A percentile compares a stretch with the other conserved stretches of the same genome.
Conservation (phyloP, 2,113 vertebrate species). For the Cacatua alba region DNA sequence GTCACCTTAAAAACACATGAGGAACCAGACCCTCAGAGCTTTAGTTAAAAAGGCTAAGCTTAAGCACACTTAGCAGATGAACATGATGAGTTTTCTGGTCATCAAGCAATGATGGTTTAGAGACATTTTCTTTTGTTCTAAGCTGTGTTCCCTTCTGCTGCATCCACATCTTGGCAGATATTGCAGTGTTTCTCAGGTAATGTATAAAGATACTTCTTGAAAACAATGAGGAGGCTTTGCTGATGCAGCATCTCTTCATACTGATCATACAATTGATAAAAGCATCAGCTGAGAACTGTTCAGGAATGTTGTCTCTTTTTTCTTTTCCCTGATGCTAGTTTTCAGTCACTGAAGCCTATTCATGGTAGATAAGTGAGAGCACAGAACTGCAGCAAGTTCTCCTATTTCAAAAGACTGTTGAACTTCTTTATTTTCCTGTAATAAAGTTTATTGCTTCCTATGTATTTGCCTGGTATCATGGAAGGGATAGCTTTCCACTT, state of each 20-base stretch:
- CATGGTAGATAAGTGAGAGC: background rate
- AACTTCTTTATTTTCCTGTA: background rate
- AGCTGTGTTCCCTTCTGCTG: background rate
- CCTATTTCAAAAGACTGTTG: slow-evolving; percentile 21
- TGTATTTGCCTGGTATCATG: background rate
- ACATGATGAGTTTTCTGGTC: background rate
- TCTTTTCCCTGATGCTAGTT: background rate
- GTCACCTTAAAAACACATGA: background rate
- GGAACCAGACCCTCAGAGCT: background rate
- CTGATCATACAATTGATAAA: background rate
- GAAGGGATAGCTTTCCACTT: background rate
- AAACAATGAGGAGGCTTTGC: background rate
- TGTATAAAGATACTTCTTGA: background rate
- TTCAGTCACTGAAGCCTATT: background rate
- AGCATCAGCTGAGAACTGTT: background rate
- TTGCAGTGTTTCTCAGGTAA: background rate
- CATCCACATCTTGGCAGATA: accelerated
- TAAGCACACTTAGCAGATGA: too few relatives aligned
- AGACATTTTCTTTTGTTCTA: background rate
- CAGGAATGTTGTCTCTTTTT: background rate
- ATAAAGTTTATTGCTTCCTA: slow-evolving; percentile 69
- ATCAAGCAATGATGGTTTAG: background rate
- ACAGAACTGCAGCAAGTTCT: background rate
- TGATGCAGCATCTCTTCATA: background rate
- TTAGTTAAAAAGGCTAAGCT: background rate